These are phyloP conservation scores for Tortricodes alternella DNA, from an alignment of 2,888 invertebrate species.

Conservation along the genomic window DNA sequence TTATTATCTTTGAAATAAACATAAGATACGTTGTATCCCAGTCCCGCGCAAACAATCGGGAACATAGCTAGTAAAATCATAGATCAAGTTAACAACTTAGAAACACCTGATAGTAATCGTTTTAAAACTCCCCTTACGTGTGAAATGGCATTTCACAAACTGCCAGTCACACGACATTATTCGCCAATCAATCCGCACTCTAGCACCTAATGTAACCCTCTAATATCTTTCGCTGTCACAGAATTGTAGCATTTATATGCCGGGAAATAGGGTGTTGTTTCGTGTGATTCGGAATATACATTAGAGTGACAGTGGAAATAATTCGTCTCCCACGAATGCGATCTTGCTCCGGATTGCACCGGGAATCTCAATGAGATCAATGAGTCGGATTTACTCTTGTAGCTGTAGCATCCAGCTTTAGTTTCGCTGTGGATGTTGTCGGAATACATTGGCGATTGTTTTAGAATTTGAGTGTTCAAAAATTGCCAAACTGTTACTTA, in stretches of 20 bases:
- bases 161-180: conserved; percentile 46
- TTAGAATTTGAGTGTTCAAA: neutral
- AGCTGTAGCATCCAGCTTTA: conserved; percentile 4
- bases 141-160: conserved; percentile 46
- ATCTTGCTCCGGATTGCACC: conserved; percentile 43
- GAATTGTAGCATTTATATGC: conserved; percentile 31
- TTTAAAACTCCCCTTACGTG: conserved; percentile 36
- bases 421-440: neutral
- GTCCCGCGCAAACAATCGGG: no score
- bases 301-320: conserved; percentile 39
- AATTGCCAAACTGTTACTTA: neutral
- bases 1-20: no score
- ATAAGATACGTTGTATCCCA: no score
- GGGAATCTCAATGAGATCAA: conserved; percentile 42
- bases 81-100: neutral
- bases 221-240: conserved; percentile 16
- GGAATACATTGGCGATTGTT: neutral
- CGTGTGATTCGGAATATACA: conserved; percentile 21
- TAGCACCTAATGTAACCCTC: conserved; percentile 38
- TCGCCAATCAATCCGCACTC: conserved; percentile 47
- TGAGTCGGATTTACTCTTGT: conserved; percentile 33
- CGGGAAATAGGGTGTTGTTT: conserved; percentile 27
- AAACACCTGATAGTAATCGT: conserved; percentile 22
- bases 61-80: neutral
- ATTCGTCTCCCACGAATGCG: conserved; percentile 38